Evolutionary conservation across 2,888 invertebrate species (phyloP).

Genomic region (Hemaris fuciformis): DNA sequence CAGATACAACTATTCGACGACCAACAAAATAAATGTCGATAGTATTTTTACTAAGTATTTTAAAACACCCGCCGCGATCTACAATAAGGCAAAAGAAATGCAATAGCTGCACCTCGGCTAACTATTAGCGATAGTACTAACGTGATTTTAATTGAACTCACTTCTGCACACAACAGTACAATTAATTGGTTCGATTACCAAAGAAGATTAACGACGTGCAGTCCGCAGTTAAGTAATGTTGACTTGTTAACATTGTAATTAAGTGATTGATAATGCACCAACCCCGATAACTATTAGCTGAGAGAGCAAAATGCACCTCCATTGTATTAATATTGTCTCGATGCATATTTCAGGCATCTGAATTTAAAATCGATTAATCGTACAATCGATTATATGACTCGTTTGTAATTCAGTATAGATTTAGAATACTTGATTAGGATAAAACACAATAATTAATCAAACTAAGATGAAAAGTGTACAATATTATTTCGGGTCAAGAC

Average conservation of each 20-base stretch:
- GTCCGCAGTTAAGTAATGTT: constrained; percentile 22
- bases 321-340: not conserved
- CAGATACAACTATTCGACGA: no score
- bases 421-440: no score
- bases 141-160: constrained; percentile 17
- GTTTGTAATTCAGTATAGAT: no score
- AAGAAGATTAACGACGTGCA: constrained; percentile 28
- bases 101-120: not conserved
- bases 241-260: constrained; percentile 33
- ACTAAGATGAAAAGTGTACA: no score
- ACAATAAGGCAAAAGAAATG: not conserved
- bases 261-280: constrained; percentile 31
- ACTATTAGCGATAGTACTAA: constrained; percentile 3
- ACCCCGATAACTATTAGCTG: constrained; percentile 10
- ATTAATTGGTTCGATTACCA: constrained; percentile 29
- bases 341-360: no score
- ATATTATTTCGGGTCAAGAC: no score
- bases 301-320: not conserved
- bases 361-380: not conserved
- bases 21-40: no score
- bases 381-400: not conserved
- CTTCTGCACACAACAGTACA: constrained; percentile 23
- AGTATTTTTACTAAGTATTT: no score
- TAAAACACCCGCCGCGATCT: not conserved
- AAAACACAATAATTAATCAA: no score